A percentile compares a stretch with the other conserved stretches of the same genome.
These are phyloP conservation scores for Oncorhynchus masou DNA, from an alignment of 2,113 vertebrate species.

Conservation along the genomic window DNA sequence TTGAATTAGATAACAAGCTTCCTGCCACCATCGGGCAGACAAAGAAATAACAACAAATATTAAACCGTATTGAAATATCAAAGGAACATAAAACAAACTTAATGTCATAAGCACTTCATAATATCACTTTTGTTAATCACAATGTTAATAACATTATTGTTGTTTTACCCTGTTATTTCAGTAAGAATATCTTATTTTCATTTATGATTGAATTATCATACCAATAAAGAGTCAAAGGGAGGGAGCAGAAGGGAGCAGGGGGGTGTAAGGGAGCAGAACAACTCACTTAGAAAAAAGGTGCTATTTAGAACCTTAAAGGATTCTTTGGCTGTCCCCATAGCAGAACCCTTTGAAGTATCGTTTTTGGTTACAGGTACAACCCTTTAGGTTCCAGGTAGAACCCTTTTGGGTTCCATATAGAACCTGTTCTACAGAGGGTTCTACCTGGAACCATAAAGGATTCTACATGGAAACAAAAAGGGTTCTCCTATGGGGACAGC, in stretches of 20 bases:
- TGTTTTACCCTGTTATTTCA: conserved; percentile 77
- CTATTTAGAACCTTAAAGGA: too few species aligned
- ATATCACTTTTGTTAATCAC: conserved; percentile 67
- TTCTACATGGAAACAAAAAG: too few species aligned
- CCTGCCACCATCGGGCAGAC: conserved; percentile 43
- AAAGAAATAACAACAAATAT: conserved; percentile 53
- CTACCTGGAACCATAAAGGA: too few species aligned
- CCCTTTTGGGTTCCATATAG: too few species aligned
- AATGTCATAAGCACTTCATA: conserved; percentile 57
- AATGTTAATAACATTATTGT: conserved; percentile 66
- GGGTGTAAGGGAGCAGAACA: conserved; percentile 3
- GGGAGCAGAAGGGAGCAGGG: conserved; percentile 16
- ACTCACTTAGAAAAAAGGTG: background rate
- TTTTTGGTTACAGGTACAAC: too few species aligned
- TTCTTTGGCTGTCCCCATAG: too few species aligned
- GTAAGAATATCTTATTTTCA: conserved; percentile 69
- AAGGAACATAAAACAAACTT: conserved; percentile 53
- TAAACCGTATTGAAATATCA: conserved; percentile 42
- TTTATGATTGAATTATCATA: conserved; percentile 72
- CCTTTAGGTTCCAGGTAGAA: too few species aligned
- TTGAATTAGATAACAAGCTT: conserved; percentile 49
- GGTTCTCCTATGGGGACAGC: too few species aligned
- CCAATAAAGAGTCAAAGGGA: conserved; percentile 47
- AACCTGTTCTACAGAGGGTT: too few species aligned
- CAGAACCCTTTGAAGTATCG: too few species aligned